These are phyloP conservation scores for Dendrocincla fuliginosa DNA, from an alignment of 2,797 vertebrate genomes.

Conservation along the genomic window DNA sequence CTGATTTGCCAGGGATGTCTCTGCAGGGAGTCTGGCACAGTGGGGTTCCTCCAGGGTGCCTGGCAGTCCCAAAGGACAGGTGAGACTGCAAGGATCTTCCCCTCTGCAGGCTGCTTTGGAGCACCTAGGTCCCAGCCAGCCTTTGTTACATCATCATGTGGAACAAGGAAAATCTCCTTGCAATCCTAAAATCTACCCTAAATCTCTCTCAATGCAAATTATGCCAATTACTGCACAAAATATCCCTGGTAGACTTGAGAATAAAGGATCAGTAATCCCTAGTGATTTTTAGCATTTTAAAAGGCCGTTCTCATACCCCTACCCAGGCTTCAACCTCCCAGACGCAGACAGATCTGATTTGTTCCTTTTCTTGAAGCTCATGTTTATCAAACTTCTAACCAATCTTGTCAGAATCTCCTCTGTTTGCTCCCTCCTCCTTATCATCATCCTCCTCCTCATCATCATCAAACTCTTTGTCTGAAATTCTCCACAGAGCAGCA, in stretches of 20 bases:
- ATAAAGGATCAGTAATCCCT: background rate
- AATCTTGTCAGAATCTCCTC: background rate
- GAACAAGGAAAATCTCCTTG: background rate
- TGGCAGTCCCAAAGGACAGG: background rate
- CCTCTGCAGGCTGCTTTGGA: background rate
- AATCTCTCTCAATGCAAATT: background rate
- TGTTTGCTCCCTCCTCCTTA: background rate
- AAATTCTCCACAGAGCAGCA: background rate
- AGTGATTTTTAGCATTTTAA: background rate
- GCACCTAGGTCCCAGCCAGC: background rate
- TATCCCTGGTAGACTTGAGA: background rate
- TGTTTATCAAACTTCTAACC: background rate
- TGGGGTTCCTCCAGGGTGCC: background rate
- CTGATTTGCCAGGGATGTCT: rapidly evolving
- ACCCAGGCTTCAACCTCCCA: background rate
- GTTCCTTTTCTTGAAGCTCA: background rate
- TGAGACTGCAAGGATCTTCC: background rate
- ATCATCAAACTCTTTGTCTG: background rate
- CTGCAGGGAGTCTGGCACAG: background rate
- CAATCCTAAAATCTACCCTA: background rate
- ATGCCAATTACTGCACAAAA: background rate
- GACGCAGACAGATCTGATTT: background rate
- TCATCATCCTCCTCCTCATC: too few species aligned
- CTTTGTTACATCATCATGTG: background rate
- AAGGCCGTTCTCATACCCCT: background rate